Conservation (phyloP, 2,888 invertebrate species). For the Aspidapion aeneum region DNA sequence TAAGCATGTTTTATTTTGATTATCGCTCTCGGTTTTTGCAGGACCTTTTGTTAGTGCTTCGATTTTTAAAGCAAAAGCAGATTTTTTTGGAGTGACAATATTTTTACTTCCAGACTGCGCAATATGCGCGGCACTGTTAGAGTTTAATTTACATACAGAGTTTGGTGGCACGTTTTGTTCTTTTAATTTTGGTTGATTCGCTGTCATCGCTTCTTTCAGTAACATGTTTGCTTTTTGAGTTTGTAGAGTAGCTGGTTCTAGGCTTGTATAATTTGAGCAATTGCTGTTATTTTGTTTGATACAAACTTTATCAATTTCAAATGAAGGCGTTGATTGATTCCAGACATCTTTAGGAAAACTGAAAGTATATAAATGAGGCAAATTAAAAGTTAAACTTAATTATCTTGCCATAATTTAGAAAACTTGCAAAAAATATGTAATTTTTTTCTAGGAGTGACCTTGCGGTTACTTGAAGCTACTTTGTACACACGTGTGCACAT, state of each 20-base stretch:
- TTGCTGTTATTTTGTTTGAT: slow-evolving; percentile 10
- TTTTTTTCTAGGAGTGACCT: too few relatives aligned
- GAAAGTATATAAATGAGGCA: too few relatives aligned
- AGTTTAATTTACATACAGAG: not conserved
- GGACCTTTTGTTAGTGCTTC: not conserved
- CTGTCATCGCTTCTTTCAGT: not conserved
- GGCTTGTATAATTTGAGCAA: not conserved
- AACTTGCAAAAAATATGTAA: too few relatives aligned
- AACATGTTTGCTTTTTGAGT: not conserved
- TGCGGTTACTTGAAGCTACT: too few relatives aligned
- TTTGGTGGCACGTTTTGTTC: not conserved
- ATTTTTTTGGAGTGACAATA: not conserved
- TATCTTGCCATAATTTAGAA: too few relatives aligned
- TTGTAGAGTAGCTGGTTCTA: not conserved
- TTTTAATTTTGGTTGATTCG: not conserved
- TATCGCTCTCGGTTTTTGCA: not conserved
- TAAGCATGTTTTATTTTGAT: not conserved
- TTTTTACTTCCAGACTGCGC: not conserved
- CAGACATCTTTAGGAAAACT: slow-evolving; percentile 20
- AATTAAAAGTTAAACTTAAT: too few relatives aligned
- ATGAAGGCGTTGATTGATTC: slow-evolving; percentile 14
- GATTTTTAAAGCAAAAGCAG: not conserved
- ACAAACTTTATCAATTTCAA: slow-evolving; percentile 26
- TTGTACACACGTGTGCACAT: too few relatives aligned
- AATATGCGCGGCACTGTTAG: not conserved